These are phyloP conservation scores for Quiscalus mexicanus DNA, from an alignment of 2,113 vertebrate genomes.

Conservation along the genomic window DNA sequence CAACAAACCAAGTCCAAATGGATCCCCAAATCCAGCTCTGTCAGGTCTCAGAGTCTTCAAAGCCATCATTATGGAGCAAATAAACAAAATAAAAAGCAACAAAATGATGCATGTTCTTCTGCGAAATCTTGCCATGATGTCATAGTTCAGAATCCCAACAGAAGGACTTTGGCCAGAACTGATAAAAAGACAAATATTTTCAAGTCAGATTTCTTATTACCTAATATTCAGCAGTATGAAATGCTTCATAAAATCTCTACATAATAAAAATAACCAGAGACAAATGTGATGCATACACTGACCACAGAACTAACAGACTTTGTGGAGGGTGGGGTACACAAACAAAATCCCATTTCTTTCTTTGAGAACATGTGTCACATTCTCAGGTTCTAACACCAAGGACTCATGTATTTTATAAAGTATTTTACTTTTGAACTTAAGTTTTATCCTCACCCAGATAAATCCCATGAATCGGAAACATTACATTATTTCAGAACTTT, in stretches of 20 bases:
- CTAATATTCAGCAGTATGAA: neutral
- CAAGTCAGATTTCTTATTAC: conserved; percentile 22
- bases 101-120: conserved; percentile 86
- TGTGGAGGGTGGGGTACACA: fast-evolving
- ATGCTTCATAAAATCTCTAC: neutral
- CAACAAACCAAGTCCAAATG: conserved; percentile 78
- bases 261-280: neutral
- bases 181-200: conserved; percentile 65
- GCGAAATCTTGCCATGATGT: conserved; percentile 91
- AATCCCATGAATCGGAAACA: neutral
- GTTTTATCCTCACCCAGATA: neutral
- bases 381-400: neutral
- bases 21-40: conserved; percentile 77
- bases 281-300: neutral
- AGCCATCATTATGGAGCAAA: conserved; percentile 86
- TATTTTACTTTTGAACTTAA: neutral
- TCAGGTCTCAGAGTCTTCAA: conserved; percentile 87
- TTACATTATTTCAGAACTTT: neutral
- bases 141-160: conserved; percentile 74
- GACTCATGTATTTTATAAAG: neutral
- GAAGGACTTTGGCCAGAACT: conserved; percentile 56
- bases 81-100: conserved; percentile 81
- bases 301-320: neutral
- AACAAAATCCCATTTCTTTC: neutral
- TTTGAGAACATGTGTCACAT: neutral